These are phyloP conservation scores for Lampris incognitus DNA, from an alignment of 2,113 vertebrate genomes.

Conservation along the genomic window DNA sequence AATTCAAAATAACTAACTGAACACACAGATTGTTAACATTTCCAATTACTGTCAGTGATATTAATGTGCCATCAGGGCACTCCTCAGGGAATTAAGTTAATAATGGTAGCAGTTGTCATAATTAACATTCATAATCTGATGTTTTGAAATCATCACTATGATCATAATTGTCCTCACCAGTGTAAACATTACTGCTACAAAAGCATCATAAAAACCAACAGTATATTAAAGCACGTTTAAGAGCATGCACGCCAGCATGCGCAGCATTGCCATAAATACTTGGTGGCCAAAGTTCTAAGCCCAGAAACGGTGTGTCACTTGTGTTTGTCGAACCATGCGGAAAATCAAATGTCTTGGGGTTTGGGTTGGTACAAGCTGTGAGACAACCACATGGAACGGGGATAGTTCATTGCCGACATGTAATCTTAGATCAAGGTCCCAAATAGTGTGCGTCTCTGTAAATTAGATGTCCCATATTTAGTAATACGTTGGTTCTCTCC, in stretches of 20 bases:
- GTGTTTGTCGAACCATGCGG: constrained; percentile 66
- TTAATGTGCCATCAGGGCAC: constrained; percentile 23
- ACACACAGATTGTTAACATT: constrained; percentile 57
- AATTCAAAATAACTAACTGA: constrained; percentile 55
- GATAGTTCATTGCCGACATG: constrained; percentile 69
- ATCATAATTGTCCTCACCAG: constrained; percentile 18
- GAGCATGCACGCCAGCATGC: constrained; percentile 54
- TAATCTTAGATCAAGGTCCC: constrained; percentile 55
- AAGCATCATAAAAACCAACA: constrained; percentile 28
- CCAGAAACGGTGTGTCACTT: constrained; percentile 62
- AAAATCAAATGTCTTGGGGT: constrained; percentile 71
- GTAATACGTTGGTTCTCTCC: constrained; percentile 24
- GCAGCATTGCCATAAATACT: constrained; percentile 53
- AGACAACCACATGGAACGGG: constrained; percentile 74
- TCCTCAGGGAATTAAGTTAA: constrained; percentile 13
- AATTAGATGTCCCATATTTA: constrained; percentile 48
- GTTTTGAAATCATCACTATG: background rate
- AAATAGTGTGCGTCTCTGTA: constrained; percentile 60
- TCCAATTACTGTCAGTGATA: constrained; percentile 34
- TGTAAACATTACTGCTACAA: constrained; percentile 29
- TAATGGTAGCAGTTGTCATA: constrained; percentile 19
- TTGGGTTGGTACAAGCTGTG: constrained; percentile 71
- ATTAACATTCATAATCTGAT: constrained; percentile 31
- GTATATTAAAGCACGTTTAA: constrained; percentile 36
- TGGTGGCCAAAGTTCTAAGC: constrained; percentile 49